A percentile compares a stretch with the other conserved stretches of the same genome.
These are phyloP conservation scores for Sepiola atlantica DNA, from an alignment of 2,888 invertebrate species.

Conservation along the genomic window DNA sequence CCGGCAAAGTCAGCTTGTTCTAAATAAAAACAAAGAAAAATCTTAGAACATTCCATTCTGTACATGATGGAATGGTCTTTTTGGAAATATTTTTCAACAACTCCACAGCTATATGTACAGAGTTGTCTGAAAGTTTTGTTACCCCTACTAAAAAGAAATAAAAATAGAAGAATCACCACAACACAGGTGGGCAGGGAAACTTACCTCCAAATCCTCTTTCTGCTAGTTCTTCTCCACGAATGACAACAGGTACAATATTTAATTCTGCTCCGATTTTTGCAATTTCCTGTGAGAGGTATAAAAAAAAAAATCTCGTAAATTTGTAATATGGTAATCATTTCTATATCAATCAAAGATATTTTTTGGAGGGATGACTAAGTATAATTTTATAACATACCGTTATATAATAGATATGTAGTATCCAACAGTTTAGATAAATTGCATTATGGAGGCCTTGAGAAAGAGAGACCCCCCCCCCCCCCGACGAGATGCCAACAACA, in stretches of 20 bases:
- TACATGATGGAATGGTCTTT: no score
- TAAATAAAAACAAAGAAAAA: no score
- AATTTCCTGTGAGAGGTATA: constrained; percentile 79
- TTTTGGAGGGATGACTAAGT: not conserved
- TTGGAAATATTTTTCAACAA: not conserved
- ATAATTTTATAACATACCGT: no score
- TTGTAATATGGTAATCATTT: constrained; percentile 7
- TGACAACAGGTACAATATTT: constrained; percentile 81
- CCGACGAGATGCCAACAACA: no score
- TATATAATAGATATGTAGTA: not conserved
- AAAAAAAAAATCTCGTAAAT: not conserved
- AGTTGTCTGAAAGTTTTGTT: no score
- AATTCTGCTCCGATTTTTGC: constrained; percentile 80
- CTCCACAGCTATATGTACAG: no score
- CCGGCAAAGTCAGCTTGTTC: no score
- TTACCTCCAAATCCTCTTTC: constrained; percentile 85
- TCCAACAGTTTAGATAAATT: no score
- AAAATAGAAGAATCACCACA: not conserved
- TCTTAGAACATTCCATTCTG: no score
- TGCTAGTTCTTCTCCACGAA: constrained; percentile 86
- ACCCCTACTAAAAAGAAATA: not conserved
- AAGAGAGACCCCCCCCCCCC: no score
- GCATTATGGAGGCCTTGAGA: no score
- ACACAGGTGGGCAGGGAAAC: not conserved
- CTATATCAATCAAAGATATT: not conserved